phyloP scores from a whole-genome alignment of 2,113 vertebrate species.

The Amblyornis subalaris region DNA sequence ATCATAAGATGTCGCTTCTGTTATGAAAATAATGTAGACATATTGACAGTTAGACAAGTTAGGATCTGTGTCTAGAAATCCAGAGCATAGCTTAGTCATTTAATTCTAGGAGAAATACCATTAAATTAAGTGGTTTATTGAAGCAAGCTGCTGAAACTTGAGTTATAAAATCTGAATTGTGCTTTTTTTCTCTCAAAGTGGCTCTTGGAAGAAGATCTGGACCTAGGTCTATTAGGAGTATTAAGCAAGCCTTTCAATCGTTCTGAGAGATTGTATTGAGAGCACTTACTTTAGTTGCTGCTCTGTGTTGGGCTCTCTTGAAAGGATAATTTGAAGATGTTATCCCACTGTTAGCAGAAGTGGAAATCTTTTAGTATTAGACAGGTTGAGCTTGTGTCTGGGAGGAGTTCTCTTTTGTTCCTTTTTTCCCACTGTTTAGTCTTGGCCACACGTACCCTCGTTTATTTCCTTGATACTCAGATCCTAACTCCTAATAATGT shows the following conservation, averaged over 20 bases:
- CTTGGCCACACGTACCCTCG: not conserved
- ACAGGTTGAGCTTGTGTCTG: not conserved
- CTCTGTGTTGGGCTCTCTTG: not conserved
- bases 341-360: not conserved
- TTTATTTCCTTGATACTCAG: not conserved
- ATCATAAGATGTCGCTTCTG: not conserved
- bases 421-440: not conserved
- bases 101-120: not conserved
- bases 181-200: not conserved
- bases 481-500: not conserved
- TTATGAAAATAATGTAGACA: slow-evolving; percentile 1
- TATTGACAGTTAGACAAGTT: not conserved
- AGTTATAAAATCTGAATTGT: not conserved
- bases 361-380: not conserved
- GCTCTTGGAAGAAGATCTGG: not conserved
- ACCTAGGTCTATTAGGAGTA: not conserved
- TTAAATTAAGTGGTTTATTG: not conserved
- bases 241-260: not conserved
- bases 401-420: not conserved
- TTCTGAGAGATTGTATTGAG: not conserved
- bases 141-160: not conserved
- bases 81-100: not conserved
- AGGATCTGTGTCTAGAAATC: not conserved
- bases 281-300: not conserved
- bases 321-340: not conserved